Evolutionary conservation across 2,888 invertebrate species (phyloP).

Genomic region (Macaria liturata): DNA sequence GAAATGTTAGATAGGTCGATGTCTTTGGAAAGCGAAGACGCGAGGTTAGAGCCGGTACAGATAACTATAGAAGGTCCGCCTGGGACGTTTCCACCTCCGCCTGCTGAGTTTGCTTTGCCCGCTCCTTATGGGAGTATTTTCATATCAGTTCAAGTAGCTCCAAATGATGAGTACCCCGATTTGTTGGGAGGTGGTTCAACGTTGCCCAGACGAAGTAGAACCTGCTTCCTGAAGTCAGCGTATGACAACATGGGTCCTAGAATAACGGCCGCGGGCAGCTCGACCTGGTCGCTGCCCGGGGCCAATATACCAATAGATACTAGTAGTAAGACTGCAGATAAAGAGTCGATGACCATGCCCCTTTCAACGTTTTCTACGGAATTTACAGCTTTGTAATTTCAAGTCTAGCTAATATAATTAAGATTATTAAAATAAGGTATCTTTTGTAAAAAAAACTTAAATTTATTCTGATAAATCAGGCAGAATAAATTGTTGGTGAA

Average conservation of each 20-base stretch:
- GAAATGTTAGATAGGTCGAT: constrained; percentile 80
- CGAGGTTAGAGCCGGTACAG: constrained; percentile 83
- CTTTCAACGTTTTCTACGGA: constrained; percentile 76
- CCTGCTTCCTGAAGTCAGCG: constrained; percentile 84
- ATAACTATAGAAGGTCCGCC: constrained; percentile 83
- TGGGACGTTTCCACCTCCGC: constrained; percentile 71
- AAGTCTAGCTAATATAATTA: too few relatives aligned
- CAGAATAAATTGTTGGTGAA: too few relatives aligned
- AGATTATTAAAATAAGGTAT: too few relatives aligned
- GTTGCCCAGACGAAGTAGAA: constrained; percentile 76
- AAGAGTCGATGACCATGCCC: constrained; percentile 52
- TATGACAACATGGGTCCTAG: constrained; percentile 96
- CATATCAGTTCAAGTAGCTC: constrained; percentile 92
- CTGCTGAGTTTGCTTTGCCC: constrained; percentile 76
- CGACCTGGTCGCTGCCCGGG: constrained; percentile 91
- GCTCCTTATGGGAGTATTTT: constrained; percentile 89
- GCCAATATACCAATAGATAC: constrained; percentile 45
- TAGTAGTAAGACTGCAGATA: constrained; percentile 48
- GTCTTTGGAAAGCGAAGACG: constrained; percentile 78
- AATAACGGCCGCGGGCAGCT: constrained; percentile 94
- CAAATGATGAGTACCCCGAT: constrained; percentile 90
- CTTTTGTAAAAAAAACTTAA: too few relatives aligned
- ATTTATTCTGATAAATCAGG: too few relatives aligned
- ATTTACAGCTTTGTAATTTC: constrained; percentile 71
- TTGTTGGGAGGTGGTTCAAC: constrained; percentile 83